phyloP scores from a whole-genome alignment of 2,113 vertebrate species.

The Prietella phreatophila region DNA sequence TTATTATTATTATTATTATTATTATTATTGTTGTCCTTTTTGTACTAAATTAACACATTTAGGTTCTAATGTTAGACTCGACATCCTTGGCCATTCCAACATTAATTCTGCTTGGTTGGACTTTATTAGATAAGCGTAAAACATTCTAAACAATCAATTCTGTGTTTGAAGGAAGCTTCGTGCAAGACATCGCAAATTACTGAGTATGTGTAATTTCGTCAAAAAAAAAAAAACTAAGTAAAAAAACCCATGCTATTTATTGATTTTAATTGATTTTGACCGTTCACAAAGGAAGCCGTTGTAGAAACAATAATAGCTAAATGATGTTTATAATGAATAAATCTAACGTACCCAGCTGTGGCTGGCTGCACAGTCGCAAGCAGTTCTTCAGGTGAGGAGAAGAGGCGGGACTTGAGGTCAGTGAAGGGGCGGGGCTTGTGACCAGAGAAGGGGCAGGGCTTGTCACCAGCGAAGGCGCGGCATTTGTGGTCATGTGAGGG shows the following conservation, averaged over 20 bases:
- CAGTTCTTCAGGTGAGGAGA: constrained; percentile 81
- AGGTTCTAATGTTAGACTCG: background rate
- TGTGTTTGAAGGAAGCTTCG: background rate
- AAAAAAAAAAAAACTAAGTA: too few relatives aligned
- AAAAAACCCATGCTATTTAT: too few relatives aligned
- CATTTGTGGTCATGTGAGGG: constrained; percentile 66
- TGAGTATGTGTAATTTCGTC: too few relatives aligned
- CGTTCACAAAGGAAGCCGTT: background rate
- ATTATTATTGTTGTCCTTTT: background rate
- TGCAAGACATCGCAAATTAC: too few relatives aligned
- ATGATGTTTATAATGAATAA: background rate
- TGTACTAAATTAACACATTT: background rate
- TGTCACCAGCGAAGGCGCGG: constrained; percentile 61
- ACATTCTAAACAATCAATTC: background rate
- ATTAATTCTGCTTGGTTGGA: background rate
- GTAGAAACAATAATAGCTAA: background rate
- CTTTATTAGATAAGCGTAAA: too few relatives aligned
- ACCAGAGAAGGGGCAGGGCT: constrained; percentile 64
- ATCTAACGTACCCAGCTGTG: constrained; percentile 80
- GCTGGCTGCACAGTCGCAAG: constrained; percentile 79
- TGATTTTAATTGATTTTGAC: background rate
- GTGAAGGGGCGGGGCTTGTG: constrained; percentile 67
- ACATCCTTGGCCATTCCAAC: background rate
- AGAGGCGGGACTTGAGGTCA: constrained; percentile 75
- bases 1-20: background rate